Percentiles rank a stretch among this genome's conserved stretches.
phyloP scores from a whole-genome alignment of 2,113 vertebrate genomes.

The Dipodomys merriami region DNA sequence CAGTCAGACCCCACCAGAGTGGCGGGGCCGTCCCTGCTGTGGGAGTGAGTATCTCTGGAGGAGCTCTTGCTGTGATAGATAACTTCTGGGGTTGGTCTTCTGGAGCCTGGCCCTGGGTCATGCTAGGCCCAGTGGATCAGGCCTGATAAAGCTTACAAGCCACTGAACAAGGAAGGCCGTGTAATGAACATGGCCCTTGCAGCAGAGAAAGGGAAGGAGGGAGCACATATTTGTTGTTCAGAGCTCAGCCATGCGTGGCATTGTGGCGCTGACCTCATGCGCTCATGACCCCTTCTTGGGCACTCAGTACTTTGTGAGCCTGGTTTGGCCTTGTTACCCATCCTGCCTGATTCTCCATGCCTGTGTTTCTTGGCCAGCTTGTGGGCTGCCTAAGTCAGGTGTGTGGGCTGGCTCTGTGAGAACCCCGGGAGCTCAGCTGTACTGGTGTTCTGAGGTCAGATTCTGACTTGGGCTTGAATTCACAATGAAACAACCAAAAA shows the following conservation, averaged over 20 bases:
- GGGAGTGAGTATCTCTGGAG: slow-evolving; percentile 79
- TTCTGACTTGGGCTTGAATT: not conserved
- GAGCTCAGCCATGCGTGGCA: not conserved
- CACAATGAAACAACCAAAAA: not conserved
- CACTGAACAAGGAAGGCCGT: not conserved
- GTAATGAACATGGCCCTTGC: accelerated
- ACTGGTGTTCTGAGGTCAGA: not conserved
- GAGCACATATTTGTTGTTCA: not conserved
- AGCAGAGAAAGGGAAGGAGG: not conserved
- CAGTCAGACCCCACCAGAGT: slow-evolving; percentile 83
- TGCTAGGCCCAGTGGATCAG: no score
- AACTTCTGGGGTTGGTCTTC: not conserved
- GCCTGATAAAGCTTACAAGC: not conserved
- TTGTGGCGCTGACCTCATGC: not conserved
- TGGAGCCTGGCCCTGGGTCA: not conserved
- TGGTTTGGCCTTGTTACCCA: not conserved
- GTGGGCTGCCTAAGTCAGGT: no score
- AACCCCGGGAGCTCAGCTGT: not conserved
- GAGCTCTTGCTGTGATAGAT: not conserved
- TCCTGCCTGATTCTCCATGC: not conserved
- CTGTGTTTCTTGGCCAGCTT: not conserved
- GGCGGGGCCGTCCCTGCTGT: slow-evolving; percentile 76
- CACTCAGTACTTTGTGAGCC: accelerated
- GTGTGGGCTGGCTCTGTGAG: not conserved
- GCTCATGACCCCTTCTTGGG: not conserved